Evolutionary conservation across 2,888 invertebrate species (phyloP).

Genomic region (Eutolmus rufibarbis): DNA sequence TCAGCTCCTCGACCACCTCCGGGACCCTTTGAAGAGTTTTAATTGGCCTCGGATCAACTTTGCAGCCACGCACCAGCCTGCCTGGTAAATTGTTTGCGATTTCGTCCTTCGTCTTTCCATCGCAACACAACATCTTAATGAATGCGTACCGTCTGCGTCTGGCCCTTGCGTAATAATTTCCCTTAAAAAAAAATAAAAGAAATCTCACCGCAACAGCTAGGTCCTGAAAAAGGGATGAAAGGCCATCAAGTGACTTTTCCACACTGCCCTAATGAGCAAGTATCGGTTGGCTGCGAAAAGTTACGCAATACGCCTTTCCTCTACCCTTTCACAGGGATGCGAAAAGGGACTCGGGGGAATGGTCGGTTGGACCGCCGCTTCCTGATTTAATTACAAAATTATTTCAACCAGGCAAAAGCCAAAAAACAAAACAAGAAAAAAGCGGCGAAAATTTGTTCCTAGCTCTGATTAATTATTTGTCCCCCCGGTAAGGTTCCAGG

Average conservation of each 20-base stretch:
- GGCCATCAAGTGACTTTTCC: neutral
- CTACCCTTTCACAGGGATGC: neutral
- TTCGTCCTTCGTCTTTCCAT: neutral
- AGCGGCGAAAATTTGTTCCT: neutral
- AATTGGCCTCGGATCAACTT: neutral
- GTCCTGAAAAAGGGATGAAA: neutral
- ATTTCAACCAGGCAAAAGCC: neutral
- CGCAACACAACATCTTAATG: neutral
- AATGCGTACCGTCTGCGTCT: neutral
- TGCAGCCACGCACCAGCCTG: neutral
- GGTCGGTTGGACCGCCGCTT: neutral
- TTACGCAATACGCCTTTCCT: neutral
- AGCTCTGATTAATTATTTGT: constrained; percentile 6
- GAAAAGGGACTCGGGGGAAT: neutral
- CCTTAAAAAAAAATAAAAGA: neutral
- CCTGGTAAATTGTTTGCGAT: neutral
- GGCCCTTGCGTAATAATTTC: neutral
- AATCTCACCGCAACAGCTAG: neutral
- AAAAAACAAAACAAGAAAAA: neutral
- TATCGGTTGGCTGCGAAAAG: neutral
- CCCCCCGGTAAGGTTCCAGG: neutral
- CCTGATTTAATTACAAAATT: constrained; percentile 8
- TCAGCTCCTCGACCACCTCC: neutral
- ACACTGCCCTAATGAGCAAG: neutral
- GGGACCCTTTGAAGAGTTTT: neutral